Evolutionary conservation across 2,888 invertebrate species (phyloP), one percentile per base, ranked within the genome.

Genomic region (Eristalis pertinax): DNA sequence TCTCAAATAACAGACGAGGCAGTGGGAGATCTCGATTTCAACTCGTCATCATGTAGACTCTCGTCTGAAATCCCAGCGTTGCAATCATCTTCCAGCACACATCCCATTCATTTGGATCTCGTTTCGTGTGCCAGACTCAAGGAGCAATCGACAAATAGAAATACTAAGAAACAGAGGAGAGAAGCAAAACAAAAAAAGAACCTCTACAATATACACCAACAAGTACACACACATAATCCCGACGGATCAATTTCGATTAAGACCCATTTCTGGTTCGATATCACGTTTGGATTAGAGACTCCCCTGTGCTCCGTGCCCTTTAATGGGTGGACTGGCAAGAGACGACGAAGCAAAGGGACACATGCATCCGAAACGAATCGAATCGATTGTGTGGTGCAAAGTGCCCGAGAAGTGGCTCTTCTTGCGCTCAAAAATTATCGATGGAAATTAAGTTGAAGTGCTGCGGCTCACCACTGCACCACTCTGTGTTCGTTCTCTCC

Each of bases 221-320:
- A 78, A 62, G 74, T 77, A 82, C 77, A 80, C 80, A 86, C 78
- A 86, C 80, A 86, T 83, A 86, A 84, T 87, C 84, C 87, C 87
- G 13, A 35, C 79, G 84, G 87, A 87, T 87, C 87, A 84, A 87
- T 87, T 87, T 84, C 84, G 87, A 84, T 84, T 87, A 84, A 87
- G 84, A 84, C 87, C 60, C 79, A 84, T 87, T 87, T 87, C 70
- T 72, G 87, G 84, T 87, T 79, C 87, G 79, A 87, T 84, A 87
- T 84, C 87, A 87, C 84, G 87, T 80, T 76, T 75, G 87, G 87
- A 84, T 87, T 87, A 84, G 79, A 79, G 68, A 70, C 67, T 86
- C 86, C 70, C 67, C 60, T 70, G 74, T 85, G 76, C 60, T 85
- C 73, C 67, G 69, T 38, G 69, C 67, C 41, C 41, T 68, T 50